These are phyloP conservation scores for Rhabdomys pumilio DNA, from an alignment of 2,797 vertebrate species.

Conservation along the genomic window DNA sequence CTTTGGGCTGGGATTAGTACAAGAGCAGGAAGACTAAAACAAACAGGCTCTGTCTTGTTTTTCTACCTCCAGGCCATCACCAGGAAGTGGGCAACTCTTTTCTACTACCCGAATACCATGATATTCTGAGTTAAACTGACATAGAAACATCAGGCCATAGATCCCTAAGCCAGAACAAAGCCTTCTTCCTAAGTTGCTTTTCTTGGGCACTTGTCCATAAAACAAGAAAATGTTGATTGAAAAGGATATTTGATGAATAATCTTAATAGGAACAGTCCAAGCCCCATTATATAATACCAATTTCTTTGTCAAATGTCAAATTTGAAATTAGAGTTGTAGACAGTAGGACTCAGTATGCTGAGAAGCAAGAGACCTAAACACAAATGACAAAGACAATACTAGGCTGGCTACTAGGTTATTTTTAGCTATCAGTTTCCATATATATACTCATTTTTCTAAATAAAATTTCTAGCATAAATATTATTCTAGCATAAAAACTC, in stretches of 20 bases:
- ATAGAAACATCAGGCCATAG: not conserved
- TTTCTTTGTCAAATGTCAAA: slow-evolving; percentile 35
- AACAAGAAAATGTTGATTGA: not conserved
- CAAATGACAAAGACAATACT: not conserved
- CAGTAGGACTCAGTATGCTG: not conserved
- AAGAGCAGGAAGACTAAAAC: not conserved
- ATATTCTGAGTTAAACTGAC: not conserved
- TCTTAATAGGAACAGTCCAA: slow-evolving; percentile 25
- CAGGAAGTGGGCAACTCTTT: not conserved
- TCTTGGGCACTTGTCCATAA: not conserved
- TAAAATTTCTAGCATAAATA: slow-evolving; percentile 44
- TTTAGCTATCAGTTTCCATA: not conserved
- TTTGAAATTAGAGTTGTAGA: slow-evolving; percentile 1
- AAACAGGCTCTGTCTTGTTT: not conserved
- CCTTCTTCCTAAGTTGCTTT: not conserved
- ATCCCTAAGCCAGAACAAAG: not conserved
- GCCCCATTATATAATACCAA: not conserved
- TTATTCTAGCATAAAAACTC: slow-evolving; percentile 6
- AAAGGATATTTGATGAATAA: not conserved
- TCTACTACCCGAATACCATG: accelerated
- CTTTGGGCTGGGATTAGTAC: not conserved
- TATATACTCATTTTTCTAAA: not conserved
- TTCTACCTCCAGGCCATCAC: not conserved
- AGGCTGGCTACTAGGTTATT: not conserved
- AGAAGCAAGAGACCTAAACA: slow-evolving; percentile 30